Evolutionary conservation across 2,888 invertebrate species (phyloP), one percentile per base, ranked within the genome.

Genomic region (Stegophylla sp.): DNA sequence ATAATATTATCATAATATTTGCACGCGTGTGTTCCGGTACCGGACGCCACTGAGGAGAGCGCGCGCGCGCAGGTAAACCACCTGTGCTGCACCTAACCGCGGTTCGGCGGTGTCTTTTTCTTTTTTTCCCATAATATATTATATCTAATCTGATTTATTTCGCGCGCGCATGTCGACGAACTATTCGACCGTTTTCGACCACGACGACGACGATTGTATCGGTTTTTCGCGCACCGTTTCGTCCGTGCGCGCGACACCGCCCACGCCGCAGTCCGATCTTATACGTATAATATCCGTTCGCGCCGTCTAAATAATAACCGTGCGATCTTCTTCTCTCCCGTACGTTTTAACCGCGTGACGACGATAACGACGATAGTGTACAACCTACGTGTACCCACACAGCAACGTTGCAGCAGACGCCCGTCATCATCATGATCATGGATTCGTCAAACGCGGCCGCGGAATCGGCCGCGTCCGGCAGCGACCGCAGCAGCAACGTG

Each of bases 381-480:
- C n/a, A n/a, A 3, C 4, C 10, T 4, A 53, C 51, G 61, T 23
- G 61, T 12, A n/a, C 41, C 2, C 41, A n/a, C n/a, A n/a, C 41
- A 20, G 82, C 84, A 13, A n/a, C n/a, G 53, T 20, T 41, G 34
- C 59, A 5, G 41, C 23, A n/a, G 10, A 3, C 23, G 56, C 13
- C n/a, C 84, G 84, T 84, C 83, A 84, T 84, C 84, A 84, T 82
- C 74, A 84, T 83, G 85, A 85, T 84, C 81, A 89, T 90, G 89
- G 89, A 90, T 86, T 88, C 89, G 86, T 88, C 89, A 88, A 89
- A 89, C 87, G 88, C 88, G 84, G 87, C 87, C 84, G 87, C 87
- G 83, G 87, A 86, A 82, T 87, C 87, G 84, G 87, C 87, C 83
- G 86, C 86, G 82, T 79, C 79, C 41, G 86, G 88, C 85, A 90